Base-by-base conservation (phyloP, 2,797 vertebrate genomes). In the Sebastes dallii region DNA sequence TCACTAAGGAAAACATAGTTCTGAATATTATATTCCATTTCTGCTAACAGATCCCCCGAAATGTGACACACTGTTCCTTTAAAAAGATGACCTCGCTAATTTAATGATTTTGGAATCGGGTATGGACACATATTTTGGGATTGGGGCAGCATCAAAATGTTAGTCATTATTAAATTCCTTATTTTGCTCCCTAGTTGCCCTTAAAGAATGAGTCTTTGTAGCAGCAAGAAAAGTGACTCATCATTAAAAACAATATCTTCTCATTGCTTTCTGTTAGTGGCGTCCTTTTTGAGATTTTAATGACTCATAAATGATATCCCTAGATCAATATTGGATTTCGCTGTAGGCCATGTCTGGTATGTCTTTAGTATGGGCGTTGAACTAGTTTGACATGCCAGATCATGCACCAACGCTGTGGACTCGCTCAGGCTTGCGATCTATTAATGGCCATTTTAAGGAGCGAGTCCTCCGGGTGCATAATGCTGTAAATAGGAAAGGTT, bases 391-490 rank as follows among this genome's bases (percentile, higher is more conserved):
- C 74, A 42, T 9, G 24, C 56, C 27, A 16, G 52, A 83, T 85
- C 83, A 85, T 77, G 75, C 32, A 71, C 66, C 64, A 58, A 27
- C 54, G 65, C 42, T 58, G 67, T 66, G 1, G 58, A 58, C 84
- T 83, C 32, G 39, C 69, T 85, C 79, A 59, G 67, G 29, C 79
- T 82, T 86, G 80, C 79, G 60, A 81, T 86, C 67, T 72, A 5
- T 68, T 87, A 72, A 46, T 72, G 62, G 80, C 55, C 42, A n/a
- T 84, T 66, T 81, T 66, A 68, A 68, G 42, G 46, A 68, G n/a
- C n/a, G 22, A 77, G 50, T 87, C 69, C 59, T 72, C 61, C 20
- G 22, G 59, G 64, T 50, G 14, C 22, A 16, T 64, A 25, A 42
- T 29, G 42, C 30, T 55, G 29, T 54, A 81, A 66, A 73, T 20